These are phyloP conservation scores for Euclidia mi DNA, from an alignment of 2,888 invertebrate species.

Conservation along the genomic window DNA sequence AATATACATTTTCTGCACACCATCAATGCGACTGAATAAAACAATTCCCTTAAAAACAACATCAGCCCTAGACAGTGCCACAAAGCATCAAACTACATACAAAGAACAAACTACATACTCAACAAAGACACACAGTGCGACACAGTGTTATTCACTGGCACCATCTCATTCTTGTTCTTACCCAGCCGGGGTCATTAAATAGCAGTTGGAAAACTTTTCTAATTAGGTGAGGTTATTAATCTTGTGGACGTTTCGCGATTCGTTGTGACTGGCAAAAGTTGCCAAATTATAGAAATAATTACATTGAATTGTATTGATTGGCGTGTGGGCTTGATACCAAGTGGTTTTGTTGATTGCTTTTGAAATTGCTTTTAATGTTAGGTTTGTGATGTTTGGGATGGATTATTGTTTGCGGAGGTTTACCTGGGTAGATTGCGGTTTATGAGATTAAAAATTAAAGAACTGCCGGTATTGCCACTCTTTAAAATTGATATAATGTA, in stretches of 20 bases:
- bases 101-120: conserved; percentile 30
- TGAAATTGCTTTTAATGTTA: neutral
- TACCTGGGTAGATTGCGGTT: too few species aligned
- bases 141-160: conserved; percentile 49
- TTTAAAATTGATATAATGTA: too few species aligned
- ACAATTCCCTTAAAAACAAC: too few species aligned
- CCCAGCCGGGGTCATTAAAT: conserved; percentile 74
- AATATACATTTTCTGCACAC: too few species aligned
- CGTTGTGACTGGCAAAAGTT: conserved; percentile 79
- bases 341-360: neutral
- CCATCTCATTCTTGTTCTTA: conserved; percentile 55
- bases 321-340: neutral
- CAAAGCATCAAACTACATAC: conserved; percentile 23
- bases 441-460: too few species aligned
- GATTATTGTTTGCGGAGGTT: too few species aligned
- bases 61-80: too few species aligned
- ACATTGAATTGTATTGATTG: conserved; percentile 53
- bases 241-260: conserved; percentile 76
- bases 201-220: conserved; percentile 82
- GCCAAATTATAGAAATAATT: conserved; percentile 77
- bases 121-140: conserved; percentile 22
- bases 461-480: too few species aligned
- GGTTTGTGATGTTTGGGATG: too few species aligned
- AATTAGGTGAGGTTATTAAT: conserved; percentile 85
- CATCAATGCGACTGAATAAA: too few species aligned